Evolutionary conservation across 1,140 invertebrate genomes (phyloP), one percentile per base, ranked within the genome.

Genomic region (Eumeta japonica): DNA sequence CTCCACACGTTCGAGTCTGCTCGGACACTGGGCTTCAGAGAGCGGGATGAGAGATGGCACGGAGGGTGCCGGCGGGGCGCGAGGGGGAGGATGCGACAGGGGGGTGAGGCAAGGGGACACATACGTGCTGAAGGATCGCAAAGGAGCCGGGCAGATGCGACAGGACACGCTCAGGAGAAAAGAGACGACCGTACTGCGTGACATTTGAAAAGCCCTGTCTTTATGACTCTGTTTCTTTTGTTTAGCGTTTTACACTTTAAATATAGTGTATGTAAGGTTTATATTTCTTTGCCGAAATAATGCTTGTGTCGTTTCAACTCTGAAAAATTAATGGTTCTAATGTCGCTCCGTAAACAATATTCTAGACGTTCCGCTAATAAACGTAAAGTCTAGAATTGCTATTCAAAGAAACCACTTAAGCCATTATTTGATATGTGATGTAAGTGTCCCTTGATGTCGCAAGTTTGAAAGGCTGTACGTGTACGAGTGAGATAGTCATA

Each of bases 201-300:
- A 74, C 70, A 71, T 68, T 70, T 67, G 65, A 71, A 73, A 74
- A 72, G n/a, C 59, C 65, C 59, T 73, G 66, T 71, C 68, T 73
- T 58, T 68, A 66, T 58, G 54, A 39, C 61, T 50, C 53, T 45
- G 50, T 45, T 31, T 37, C 11, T 10, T n/a, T 24, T 24, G n/a
- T 5, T 24, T n/a, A n/a, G 5, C 20, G n/a, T 24, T 7, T 24
- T 5, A n/a, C 20, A 24, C 20, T 24, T 24, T 7, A 24, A 24
- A 24, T 5, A 5, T 5, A 24, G n/a, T n/a, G 20, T 24, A 7
- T 7, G 20, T n/a, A n/a, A 24, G 20, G 5, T 24, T n/a, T 7
- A 24, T 7, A 24, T 24, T 7, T 7, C 20, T 7, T 24, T 24
- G 20, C 5, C 20, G 5, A 24, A 24, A n/a, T 24, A n/a, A 24